Evolutionary conservation across 2,797 vertebrate species (phyloP).

Genomic region (Artibeus lituratus): DNA sequence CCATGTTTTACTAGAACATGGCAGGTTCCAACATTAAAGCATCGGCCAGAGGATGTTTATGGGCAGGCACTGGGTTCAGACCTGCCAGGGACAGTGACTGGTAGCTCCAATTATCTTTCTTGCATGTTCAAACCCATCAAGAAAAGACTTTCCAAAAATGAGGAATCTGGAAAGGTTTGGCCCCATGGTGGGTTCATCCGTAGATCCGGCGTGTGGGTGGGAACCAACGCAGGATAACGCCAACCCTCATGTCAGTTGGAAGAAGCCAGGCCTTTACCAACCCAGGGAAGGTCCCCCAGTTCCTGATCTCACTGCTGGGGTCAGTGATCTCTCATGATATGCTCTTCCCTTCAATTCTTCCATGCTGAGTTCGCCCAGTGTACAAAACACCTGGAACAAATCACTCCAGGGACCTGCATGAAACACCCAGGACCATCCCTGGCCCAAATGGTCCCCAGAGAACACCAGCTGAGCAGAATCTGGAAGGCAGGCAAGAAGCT

Average conservation of each 20-base stretch:
- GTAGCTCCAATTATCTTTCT: conserved; percentile 44
- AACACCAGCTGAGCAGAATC: not conserved
- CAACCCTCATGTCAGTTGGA: not conserved
- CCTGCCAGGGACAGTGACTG: conserved; percentile 40
- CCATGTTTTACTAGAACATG: not conserved
- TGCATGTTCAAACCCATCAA: conserved; percentile 29
- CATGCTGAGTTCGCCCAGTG: not conserved
- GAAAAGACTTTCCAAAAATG: conserved; percentile 55
- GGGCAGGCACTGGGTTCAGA: not conserved
- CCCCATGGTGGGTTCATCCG: not conserved
- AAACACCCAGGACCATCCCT: not conserved
- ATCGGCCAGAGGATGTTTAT: not conserved
- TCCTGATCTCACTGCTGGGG: not conserved
- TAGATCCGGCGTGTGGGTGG: not conserved
- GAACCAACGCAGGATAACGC: not conserved
- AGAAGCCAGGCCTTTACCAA: not conserved
- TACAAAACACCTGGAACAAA: not conserved
- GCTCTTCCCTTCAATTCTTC: not conserved
- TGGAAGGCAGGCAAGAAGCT: not conserved
- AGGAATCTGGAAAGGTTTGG: conserved; percentile 23
- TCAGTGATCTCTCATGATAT: not conserved
- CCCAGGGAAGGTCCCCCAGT: not conserved
- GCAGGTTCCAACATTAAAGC: conserved; percentile 40
- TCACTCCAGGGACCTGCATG: not conserved
- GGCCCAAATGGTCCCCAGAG: not conserved